Percentiles rank a stretch among this genome's conserved stretches.
These are phyloP conservation scores for Ericerus pela DNA, from an alignment of 1,140 invertebrate genomes.

Conservation along the genomic window DNA sequence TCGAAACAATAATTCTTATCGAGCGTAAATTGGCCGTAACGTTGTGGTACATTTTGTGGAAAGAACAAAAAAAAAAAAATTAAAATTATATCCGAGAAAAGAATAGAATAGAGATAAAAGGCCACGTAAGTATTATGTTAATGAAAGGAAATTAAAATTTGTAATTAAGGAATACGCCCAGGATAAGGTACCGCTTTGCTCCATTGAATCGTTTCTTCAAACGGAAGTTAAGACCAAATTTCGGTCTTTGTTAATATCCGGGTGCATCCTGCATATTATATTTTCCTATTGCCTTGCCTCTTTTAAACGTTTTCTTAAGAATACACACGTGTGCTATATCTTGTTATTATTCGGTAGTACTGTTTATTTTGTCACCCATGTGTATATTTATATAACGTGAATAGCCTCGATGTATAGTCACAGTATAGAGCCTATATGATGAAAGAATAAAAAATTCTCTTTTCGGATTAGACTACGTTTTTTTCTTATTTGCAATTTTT, in stretches of 20 bases:
- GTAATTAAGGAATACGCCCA: constrained; percentile 10
- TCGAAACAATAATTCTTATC: no score
- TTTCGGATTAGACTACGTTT: no score
- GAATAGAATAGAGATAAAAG: no score
- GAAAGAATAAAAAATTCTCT: no score
- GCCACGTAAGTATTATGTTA: no score
- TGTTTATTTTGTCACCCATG: constrained; percentile 4
- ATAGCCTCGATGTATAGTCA: no score
- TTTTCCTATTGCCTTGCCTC: constrained; percentile 1
- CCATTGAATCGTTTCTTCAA: neutral
- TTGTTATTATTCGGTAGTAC: neutral
- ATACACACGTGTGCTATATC: neutral
- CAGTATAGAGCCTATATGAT: no score
- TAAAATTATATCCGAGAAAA: no score
- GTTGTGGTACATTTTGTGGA: neutral
- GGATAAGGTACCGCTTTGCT: neutral
- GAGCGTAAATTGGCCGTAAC: constrained; percentile 4
- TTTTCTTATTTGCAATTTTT: no score
- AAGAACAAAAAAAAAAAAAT: no score
- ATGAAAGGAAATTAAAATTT: constrained; percentile 12
- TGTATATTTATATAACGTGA: no score
- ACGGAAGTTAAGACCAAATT: constrained; percentile 10
- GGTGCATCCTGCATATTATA: constrained; percentile 7
- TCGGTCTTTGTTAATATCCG: constrained; percentile 11
- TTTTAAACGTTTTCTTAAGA: neutral